Base-by-base conservation (phyloP, 2,888 invertebrate genomes). In the Clitarchus hookeri region DNA sequence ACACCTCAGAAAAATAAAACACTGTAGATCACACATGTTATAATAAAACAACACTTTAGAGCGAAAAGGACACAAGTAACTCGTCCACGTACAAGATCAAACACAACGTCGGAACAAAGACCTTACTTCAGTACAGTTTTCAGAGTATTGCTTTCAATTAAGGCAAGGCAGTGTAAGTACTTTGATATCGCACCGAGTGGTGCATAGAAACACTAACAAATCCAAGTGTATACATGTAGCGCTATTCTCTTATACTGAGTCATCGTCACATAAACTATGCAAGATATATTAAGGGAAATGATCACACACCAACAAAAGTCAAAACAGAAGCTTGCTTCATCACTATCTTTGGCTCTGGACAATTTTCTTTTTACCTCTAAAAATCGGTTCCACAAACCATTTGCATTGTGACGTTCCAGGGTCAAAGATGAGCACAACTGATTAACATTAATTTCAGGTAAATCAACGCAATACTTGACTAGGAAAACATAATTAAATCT, bases 91-190 rank as follows among this genome's bases (percentile, higher is more conserved):
- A 65, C 65, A 65, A 53, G 2, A 36, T 36, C 53, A 19, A 53
- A 65, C 65, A 65, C 65, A 65, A 65, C 0, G 16, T 65, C 65
- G 6, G 65, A 65, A 65, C 65, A 65, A 65, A 65, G 65, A 65
- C 65, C 65, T 65, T 36, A 27, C 2, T 82, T 36, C 36, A 82
- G n/a, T 27, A 82, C 82, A 82, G 82, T 84, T 53, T 83, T 65
- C 78, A 80, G 86, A 87, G 87, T 88, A 88, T 88, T 88, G 87
- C 87, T 88, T 88, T 86, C 83, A 88, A 86, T 88, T 87, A 88
- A 87, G 87, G 87, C 87, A 85, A 87, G 86, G 84, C 85, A 86
- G 86, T 85, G 84, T 79, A 83, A 36, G 78, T 65, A 65, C 65
- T 65, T 65, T 23, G 65, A 65, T 65, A 65, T 65, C n/a, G 65